Evolutionary conservation across 2,888 invertebrate species (phyloP).

Genomic region (Hedychridium roseum): DNA sequence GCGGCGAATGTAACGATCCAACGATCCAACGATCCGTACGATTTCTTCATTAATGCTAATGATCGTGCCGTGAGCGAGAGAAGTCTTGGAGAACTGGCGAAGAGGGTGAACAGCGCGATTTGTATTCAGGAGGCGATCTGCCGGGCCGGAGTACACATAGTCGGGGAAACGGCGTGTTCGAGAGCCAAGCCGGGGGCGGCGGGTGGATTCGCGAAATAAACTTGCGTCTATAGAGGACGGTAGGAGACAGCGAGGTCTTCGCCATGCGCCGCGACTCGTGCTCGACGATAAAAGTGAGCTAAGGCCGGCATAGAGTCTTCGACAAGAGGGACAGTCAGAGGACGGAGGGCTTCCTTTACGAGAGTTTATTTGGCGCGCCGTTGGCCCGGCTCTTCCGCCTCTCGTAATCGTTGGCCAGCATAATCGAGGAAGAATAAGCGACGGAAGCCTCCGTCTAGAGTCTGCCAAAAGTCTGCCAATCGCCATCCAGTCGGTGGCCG

Average conservation of each 20-base stretch:
- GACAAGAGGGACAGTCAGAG: no score
- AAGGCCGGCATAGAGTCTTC: no score
- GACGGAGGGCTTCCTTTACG: no score
- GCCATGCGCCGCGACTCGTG: slow-evolving; percentile 8
- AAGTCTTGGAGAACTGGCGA: slow-evolving; percentile 38
- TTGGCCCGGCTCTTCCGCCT: slow-evolving; percentile 13
- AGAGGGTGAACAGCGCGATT: slow-evolving; percentile 53
- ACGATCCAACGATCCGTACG: no score
- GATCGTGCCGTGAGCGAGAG: slow-evolving; percentile 40
- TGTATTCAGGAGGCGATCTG: slow-evolving; percentile 52
- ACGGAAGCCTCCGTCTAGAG: no score
- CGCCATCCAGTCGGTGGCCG: no score
- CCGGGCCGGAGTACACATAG: slow-evolving; percentile 28
- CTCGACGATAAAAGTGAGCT: slow-evolving; percentile 47
- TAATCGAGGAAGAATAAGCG: no score
- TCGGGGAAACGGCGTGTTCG: slow-evolving; percentile 20
- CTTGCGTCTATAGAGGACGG: no score
- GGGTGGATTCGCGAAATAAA: slow-evolving; percentile 50
- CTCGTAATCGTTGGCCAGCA: slow-evolving; percentile 24
- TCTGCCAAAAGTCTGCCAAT: no score
- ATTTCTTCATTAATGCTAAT: slow-evolving; percentile 57
- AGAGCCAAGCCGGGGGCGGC: slow-evolving; percentile 24
- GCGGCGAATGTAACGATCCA: no score
- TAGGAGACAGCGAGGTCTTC: no score
- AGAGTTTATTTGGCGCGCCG: slow-evolving; percentile 30